phyloP scores from a whole-genome alignment of 2,797 vertebrate genomes.

The Esox lucius region DNA sequence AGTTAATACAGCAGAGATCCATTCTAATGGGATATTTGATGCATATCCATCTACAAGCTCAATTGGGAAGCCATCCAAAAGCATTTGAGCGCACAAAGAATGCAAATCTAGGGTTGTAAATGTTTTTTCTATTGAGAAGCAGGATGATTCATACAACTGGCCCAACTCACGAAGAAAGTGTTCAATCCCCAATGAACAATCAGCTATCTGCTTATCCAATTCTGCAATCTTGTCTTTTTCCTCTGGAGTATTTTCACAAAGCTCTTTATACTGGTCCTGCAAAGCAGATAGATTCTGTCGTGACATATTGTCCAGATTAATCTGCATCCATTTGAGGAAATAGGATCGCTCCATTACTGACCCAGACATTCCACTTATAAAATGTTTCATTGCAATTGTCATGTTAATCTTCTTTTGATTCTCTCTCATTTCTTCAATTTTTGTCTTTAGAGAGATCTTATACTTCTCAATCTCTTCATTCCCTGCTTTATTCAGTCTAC shows the following conservation, averaged over 20 bases:
- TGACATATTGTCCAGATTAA: constrained; percentile 52
- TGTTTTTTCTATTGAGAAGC: not conserved
- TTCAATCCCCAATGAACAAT: too few relatives aligned
- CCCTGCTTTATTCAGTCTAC: constrained; percentile 38
- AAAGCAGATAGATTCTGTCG: constrained; percentile 44
- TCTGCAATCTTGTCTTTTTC: constrained; percentile 23
- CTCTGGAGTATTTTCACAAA: not conserved
- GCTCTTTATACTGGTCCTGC: constrained; percentile 38
- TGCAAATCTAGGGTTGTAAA: constrained; percentile 51
- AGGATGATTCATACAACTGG: too few relatives aligned
- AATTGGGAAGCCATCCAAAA: constrained; percentile 61
- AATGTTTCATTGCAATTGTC: constrained; percentile 43
- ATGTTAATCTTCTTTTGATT: constrained; percentile 52
- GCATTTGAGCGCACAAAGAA: constrained; percentile 57
- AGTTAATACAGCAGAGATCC: constrained; percentile 64
- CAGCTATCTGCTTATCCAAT: constrained; percentile 2
- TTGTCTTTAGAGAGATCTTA: constrained; percentile 36
- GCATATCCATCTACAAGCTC: constrained; percentile 68
- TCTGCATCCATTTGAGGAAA: constrained; percentile 74
- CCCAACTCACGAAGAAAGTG: constrained; percentile 66
- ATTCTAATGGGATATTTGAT: constrained; percentile 60
- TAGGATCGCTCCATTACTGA: constrained; percentile 45
- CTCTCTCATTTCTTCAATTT: constrained; percentile 36
- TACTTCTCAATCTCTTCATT: constrained; percentile 34
- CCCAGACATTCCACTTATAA: constrained; percentile 47